These are phyloP conservation scores for Cydia amplana DNA, from an alignment of 1,140 invertebrate species.

Conservation along the genomic window DNA sequence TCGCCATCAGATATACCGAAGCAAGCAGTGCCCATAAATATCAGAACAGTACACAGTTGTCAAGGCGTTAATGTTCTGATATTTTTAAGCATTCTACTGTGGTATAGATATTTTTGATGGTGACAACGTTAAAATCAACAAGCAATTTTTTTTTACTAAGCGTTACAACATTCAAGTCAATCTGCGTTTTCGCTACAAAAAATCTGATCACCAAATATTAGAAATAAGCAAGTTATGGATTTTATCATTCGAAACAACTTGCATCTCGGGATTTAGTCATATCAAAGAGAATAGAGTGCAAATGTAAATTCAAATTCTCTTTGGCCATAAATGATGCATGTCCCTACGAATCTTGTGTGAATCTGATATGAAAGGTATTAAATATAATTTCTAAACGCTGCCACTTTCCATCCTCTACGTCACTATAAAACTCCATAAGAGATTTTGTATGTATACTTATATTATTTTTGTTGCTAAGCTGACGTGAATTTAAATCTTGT, in stretches of 20 bases:
- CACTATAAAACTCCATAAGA: constrained; percentile 36
- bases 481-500: constrained; percentile 36
- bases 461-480: constrained; percentile 34
- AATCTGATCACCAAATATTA: background rate
- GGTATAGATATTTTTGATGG: too few relatives aligned
- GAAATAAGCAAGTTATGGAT: background rate
- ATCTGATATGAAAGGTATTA: constrained; percentile 61
- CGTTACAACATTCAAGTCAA: too few relatives aligned
- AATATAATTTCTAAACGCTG: constrained; percentile 39
- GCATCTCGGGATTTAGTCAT: background rate
- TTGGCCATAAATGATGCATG: constrained; percentile 35
- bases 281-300: too few relatives aligned
- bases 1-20: too few relatives aligned
- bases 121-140: too few relatives aligned
- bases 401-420: constrained; percentile 30
- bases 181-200: background rate
- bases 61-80: too few relatives aligned
- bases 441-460: constrained; percentile 19
- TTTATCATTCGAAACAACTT: background rate
- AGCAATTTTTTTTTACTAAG: too few relatives aligned
- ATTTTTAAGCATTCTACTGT: too few relatives aligned
- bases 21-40: background rate
- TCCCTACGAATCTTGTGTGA: constrained; percentile 66
- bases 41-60: background rate
- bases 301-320: too few relatives aligned